Conservation (phyloP, 2,113 vertebrate species). For the Ictalurus punctatus region DNA sequence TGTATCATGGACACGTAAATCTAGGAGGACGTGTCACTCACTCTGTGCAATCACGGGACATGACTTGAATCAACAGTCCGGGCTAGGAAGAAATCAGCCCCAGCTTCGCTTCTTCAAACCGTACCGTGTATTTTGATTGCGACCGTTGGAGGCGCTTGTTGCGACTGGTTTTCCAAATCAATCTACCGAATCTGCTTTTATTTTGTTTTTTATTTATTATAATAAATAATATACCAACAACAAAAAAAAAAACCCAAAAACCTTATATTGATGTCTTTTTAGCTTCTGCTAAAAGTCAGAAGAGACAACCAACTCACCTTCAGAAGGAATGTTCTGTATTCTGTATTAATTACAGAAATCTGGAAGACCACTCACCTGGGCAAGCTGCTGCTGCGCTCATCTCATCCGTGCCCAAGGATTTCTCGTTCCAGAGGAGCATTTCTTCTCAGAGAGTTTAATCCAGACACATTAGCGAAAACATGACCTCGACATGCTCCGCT, state of each 20-base stretch:
- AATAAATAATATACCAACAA: background rate
- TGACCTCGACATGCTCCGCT: background rate
- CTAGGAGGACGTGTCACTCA: background rate
- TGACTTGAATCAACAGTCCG: background rate
- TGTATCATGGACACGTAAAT: background rate
- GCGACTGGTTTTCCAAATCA: background rate
- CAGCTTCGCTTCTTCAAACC: background rate
- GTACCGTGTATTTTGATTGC: background rate
- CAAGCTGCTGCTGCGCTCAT: slow-evolving; percentile 19
- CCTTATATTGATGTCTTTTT: background rate
- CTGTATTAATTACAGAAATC: slow-evolving; percentile 46
- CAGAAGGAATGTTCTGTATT: slow-evolving; percentile 23
- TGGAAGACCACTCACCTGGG: slow-evolving; percentile 25
- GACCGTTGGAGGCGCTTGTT: background rate
- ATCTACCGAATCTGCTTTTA: background rate
- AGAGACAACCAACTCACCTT: background rate
- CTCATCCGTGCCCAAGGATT: background rate
- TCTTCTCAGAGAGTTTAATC: slow-evolving; percentile 1
- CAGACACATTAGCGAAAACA: background rate
- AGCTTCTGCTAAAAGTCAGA: background rate
- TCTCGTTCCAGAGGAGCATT: slow-evolving; percentile 11
- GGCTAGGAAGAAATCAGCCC: background rate
- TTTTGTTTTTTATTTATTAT: background rate
- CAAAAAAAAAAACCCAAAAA: background rate
- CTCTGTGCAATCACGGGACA: background rate